Percentiles rank a stretch among this genome's conserved stretches.
phyloP scores from a whole-genome alignment of 2,888 invertebrate species.

The Oxytorus armatus region DNA sequence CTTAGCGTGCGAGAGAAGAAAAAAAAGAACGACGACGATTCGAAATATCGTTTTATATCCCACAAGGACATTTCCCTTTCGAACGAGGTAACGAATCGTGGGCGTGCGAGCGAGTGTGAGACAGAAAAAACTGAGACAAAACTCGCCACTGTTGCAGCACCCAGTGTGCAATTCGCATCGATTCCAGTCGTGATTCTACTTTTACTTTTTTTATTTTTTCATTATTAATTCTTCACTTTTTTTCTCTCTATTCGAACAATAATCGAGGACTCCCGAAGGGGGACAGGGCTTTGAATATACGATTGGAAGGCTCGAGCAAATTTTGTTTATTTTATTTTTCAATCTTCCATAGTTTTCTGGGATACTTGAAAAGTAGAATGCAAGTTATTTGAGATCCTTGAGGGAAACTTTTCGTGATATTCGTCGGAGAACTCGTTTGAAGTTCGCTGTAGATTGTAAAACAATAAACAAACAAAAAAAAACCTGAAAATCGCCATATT shows the following conservation, averaged over 20 bases:
- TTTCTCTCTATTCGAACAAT: conserved; percentile 17
- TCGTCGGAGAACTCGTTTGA: neutral
- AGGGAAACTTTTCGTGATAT: neutral
- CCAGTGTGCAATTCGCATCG: conserved; percentile 38
- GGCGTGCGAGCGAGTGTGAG: conserved; percentile 22
- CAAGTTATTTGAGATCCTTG: neutral
- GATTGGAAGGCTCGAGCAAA: neutral
- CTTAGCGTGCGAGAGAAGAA: neutral
- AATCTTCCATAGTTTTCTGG: neutral
- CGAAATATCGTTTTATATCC: conserved; percentile 42
- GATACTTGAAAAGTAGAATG: neutral
- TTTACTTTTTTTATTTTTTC: conserved; percentile 52
- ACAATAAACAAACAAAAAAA: neutral
- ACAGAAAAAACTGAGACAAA: conserved; percentile 34
- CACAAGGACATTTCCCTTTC: conserved; percentile 63
- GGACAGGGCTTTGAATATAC: conserved; percentile 33
- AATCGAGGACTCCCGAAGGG: conserved; percentile 55
- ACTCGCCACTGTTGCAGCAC: conserved; percentile 10
- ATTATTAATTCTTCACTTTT: conserved; percentile 14
- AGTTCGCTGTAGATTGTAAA: neutral
- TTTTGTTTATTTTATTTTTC: conserved; percentile 13
- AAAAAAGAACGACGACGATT: conserved; percentile 45
- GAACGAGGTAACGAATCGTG: conserved; percentile 43
- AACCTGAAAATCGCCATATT: neutral
- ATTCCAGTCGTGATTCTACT: conserved; percentile 47